These are phyloP conservation scores for human (Homo sapiens) DNA, from an alignment of 2,113 vertebrate species.

Conservation along the genomic window GRCh38 chr5:171540501-171541000, in stretches of 20 bases:
- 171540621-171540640: neutral
- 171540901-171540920: neutral
- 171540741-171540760: too few species aligned
- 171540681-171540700: neutral
- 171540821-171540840: too few species aligned
- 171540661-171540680: too few species aligned
- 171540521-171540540: neutral
- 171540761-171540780: too few species aligned
- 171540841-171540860: too few species aligned
- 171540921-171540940: neutral
- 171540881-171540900: too few species aligned
- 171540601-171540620: neutral
- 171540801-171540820: too few species aligned
- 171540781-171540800: too few species aligned
- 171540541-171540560: neutral
- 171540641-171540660: neutral
- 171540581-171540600: accelerated
- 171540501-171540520: neutral
- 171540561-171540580: neutral
- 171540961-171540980: neutral
- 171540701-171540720: too few species aligned
- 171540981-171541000: neutral
- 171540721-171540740: too few species aligned
- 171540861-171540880: too few species aligned
- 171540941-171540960: neutral